Evolutionary conservation across 2,888 invertebrate genomes (phyloP).

Genomic region (Ametastegia equiseti): DNA sequence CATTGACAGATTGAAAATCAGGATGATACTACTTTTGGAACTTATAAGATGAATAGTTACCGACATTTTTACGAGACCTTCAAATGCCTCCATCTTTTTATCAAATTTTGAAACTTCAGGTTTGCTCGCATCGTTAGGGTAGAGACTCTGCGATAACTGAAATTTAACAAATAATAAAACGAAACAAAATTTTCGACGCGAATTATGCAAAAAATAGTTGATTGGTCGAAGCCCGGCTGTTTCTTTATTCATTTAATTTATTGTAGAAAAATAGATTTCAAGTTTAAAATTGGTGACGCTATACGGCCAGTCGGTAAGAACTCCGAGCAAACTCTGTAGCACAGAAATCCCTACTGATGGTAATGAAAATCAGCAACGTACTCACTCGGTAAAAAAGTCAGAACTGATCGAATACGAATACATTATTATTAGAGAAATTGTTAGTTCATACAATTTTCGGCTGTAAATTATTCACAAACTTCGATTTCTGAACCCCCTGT

Average conservation of each 20-base stretch:
- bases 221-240: background rate
- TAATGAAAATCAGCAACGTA: background rate
- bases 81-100: slow-evolving; percentile 15
- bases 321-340: background rate
- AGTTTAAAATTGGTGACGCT: background rate
- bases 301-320: slow-evolving; percentile 18
- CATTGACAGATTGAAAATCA: background rate
- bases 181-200: background rate
- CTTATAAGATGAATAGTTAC: slow-evolving; percentile 7
- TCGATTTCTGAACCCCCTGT: background rate
- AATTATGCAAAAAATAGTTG: background rate
- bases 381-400: background rate
- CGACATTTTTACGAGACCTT: slow-evolving; percentile 6
- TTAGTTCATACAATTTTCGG: background rate
- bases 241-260: background rate
- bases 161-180: background rate
- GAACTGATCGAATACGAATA: background rate
- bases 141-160: background rate
- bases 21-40: background rate
- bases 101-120: background rate
- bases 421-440: too few relatives aligned
- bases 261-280: background rate
- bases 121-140: background rate
- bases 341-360: background rate
- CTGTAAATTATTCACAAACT: background rate